Evolutionary conservation across 2,113 vertebrate genomes (phyloP).

Genomic region (Spheniscus mendiculus): DNA sequence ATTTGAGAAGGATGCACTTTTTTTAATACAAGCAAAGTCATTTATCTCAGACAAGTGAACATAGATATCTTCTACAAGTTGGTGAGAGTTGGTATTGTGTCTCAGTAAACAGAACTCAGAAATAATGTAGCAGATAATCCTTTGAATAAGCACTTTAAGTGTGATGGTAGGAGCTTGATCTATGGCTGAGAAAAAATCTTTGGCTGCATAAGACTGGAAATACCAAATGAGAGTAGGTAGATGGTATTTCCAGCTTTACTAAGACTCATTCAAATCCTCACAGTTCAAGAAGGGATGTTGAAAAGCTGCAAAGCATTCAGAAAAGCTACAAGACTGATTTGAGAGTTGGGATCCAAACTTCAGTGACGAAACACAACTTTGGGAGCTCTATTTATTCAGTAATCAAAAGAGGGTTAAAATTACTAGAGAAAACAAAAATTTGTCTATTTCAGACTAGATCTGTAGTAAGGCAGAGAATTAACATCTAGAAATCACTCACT

Average conservation of each 20-base stretch:
- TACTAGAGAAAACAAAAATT: neutral
- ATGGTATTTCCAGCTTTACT: neutral
- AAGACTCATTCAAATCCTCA: neutral
- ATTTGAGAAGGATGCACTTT: neutral
- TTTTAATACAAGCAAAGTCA: neutral
- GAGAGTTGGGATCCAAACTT: neutral
- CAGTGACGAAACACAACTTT: neutral
- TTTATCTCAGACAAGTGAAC: neutral
- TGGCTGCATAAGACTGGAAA: neutral
- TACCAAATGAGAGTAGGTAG: neutral
- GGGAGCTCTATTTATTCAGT: neutral
- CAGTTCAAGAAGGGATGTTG: neutral
- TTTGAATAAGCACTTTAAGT: neutral
- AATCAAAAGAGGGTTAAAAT: neutral
- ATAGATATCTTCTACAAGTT: neutral
- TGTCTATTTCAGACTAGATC: neutral
- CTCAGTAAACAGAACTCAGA: neutral
- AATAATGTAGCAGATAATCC: neutral
- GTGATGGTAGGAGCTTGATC: neutral
- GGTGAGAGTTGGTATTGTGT: neutral
- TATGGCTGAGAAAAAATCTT: neutral
- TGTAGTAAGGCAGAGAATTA: neutral
- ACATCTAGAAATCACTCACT: neutral
- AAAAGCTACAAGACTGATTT: neutral
- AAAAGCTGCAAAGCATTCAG: neutral